A percentile compares a stretch with the other conserved stretches of the same genome.
phyloP scores from a whole-genome alignment of 1,140 invertebrate species.

The Stenopsyche tienmushanensis region DNA sequence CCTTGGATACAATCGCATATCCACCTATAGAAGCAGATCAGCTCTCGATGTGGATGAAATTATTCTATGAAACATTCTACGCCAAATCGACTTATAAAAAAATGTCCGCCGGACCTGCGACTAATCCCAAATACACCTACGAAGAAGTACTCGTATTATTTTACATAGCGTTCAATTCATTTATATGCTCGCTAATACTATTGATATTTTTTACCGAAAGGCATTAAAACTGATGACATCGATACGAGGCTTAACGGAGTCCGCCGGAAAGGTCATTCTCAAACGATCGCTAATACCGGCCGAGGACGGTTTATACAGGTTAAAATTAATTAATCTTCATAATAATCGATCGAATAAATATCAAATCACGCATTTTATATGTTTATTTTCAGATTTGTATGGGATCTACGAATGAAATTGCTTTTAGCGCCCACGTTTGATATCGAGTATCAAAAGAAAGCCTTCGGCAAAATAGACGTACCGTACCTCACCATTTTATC shows the following conservation, averaged over 20 bases:
- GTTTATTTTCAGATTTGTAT: slow-evolving; percentile 27
- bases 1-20: slow-evolving; percentile 28
- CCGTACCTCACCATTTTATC: slow-evolving; percentile 29
- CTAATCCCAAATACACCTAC: slow-evolving; percentile 22
- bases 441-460: slow-evolving; percentile 15
- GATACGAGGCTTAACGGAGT: slow-evolving; percentile 28
- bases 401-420: slow-evolving; percentile 34
- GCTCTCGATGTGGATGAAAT: slow-evolving; percentile 17
- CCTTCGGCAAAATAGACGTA: slow-evolving; percentile 23
- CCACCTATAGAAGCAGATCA: slow-evolving; percentile 6
- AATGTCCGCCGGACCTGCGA: slow-evolving; percentile 7
- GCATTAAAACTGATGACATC: slow-evolving; percentile 15
- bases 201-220: too few species aligned
- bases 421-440: slow-evolving; percentile 5
- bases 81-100: slow-evolving; percentile 22
- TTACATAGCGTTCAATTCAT: too few species aligned
- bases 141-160: slow-evolving; percentile 24
- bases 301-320: slow-evolving; percentile 28
- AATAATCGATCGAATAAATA: not conserved
- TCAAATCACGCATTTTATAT: not conserved
- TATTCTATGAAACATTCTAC: slow-evolving; percentile 30
- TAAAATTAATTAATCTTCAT: not conserved
- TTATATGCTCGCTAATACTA: not conserved
- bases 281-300: slow-evolving; percentile 18
- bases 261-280: slow-evolving; percentile 20